A percentile compares a stretch with the other conserved stretches of the same genome.
Evolutionary conservation across 1,140 invertebrate genomes (phyloP).

Genomic region (Pseudobourletiella spinata): DNA sequence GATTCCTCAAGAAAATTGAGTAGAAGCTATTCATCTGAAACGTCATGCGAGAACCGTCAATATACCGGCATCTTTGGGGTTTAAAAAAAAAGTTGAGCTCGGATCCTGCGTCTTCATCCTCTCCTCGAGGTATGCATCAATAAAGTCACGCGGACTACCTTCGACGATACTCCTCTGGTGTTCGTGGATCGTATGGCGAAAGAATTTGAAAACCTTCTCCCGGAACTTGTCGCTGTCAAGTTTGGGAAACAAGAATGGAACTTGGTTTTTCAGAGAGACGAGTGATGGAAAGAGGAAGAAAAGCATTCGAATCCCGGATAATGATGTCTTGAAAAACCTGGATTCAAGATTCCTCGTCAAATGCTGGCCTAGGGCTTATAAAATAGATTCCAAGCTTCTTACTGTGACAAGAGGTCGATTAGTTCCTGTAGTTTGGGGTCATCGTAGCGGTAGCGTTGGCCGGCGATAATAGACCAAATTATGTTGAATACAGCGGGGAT

Average conservation of each 20-base stretch:
- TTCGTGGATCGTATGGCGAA: constrained; percentile 56
- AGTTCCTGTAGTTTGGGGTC: constrained; percentile 29
- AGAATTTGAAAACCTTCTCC: background rate
- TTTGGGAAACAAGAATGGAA: background rate
- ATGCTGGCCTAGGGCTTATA: background rate
- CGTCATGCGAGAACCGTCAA: background rate
- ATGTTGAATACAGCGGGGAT: constrained; percentile 6
- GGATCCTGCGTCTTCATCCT: background rate
- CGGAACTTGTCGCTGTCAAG: background rate
- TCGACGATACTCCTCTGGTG: constrained; percentile 58
- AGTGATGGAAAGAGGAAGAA: background rate
- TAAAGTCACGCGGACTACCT: constrained; percentile 62
- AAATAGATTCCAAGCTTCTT: constrained; percentile 37
- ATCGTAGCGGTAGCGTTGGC: constrained; percentile 39
- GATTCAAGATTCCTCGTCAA: background rate
- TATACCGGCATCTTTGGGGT: background rate
- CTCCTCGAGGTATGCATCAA: constrained; percentile 63
- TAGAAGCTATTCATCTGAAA: background rate
- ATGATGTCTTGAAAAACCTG: background rate
- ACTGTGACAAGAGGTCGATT: constrained; percentile 48
- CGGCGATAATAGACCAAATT: constrained; percentile 41
- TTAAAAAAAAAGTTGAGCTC: background rate
- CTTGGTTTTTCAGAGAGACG: background rate
- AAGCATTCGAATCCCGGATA: background rate
- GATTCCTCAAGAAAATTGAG: background rate